Conservation (phyloP, 1,140 invertebrate genomes). For the Apis florea region DNA sequence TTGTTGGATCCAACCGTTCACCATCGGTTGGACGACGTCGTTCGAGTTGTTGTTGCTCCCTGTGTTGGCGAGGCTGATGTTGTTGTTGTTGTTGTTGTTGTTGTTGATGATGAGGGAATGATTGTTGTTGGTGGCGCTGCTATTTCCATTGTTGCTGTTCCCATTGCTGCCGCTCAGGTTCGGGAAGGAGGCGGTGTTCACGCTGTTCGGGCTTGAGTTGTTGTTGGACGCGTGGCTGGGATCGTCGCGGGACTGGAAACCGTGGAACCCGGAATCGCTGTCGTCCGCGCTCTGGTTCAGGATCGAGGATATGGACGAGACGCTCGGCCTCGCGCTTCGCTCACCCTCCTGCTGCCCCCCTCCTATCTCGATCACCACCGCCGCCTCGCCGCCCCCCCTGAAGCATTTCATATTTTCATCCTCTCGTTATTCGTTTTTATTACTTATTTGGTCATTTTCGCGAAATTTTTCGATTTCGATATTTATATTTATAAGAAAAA, state of each 20-base stretch:
- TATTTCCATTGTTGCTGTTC: slow-evolving; percentile 62
- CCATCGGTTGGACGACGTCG: slow-evolving; percentile 61
- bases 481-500: too few relatives aligned
- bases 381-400: slow-evolving; percentile 65
- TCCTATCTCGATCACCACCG: slow-evolving; percentile 64
- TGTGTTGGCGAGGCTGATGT: slow-evolving; percentile 55
- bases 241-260: slow-evolving; percentile 79
- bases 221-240: slow-evolving; percentile 74
- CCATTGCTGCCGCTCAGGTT: slow-evolving; percentile 70
- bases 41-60: slow-evolving; percentile 50
- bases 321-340: slow-evolving; percentile 75
- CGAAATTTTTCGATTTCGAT: too few relatives aligned
- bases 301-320: slow-evolving; percentile 79
- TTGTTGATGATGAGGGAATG: slow-evolving; percentile 24
- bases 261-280: slow-evolving; percentile 83
- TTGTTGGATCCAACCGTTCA: slow-evolving; percentile 75
- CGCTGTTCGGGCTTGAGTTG: slow-evolving; percentile 75
- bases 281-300: slow-evolving; percentile 82
- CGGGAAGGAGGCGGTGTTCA: slow-evolving; percentile 74
- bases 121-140: slow-evolving; percentile 68
- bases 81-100: slow-evolving; percentile 63
- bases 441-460: too few relatives aligned
- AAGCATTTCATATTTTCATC: slow-evolving; percentile 8
- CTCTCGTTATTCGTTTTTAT: not conserved
- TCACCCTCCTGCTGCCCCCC: slow-evolving; percentile 67